Conservation (phyloP, 2,797 vertebrate genomes). For the Megalops cyprinoides region DNA sequence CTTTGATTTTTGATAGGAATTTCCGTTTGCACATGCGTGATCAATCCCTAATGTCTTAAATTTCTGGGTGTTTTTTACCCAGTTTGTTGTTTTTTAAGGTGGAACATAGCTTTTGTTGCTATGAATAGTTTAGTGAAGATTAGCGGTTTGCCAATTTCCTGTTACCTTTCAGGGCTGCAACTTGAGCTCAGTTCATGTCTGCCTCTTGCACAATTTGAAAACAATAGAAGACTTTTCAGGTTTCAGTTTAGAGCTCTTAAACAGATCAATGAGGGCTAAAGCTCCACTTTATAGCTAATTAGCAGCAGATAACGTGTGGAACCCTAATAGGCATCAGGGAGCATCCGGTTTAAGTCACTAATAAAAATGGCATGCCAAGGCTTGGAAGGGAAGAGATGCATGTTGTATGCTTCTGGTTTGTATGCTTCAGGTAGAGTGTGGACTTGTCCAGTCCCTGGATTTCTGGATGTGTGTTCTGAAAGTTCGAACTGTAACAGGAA, state of each 20-base stretch:
- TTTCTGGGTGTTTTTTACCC: no score
- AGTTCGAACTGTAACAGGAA: no score
- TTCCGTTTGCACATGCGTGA: not conserved
- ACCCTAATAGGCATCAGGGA: slow-evolving; percentile 68
- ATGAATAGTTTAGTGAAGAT: slow-evolving; percentile 87
- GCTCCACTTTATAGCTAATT: slow-evolving; percentile 83
- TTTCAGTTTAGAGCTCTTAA: slow-evolving; percentile 81
- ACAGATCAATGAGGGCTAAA: slow-evolving; percentile 75
- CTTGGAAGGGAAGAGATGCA: no score
- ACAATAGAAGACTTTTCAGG: slow-evolving; percentile 87
- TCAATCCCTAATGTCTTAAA: slow-evolving; percentile 25
- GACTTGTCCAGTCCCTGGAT: no score
- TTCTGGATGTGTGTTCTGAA: no score
- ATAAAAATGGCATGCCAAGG: no score
- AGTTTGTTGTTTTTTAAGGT: slow-evolving; percentile 54
- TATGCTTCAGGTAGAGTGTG: no score
- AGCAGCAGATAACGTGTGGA: slow-evolving; percentile 85
- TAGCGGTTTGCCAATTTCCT: slow-evolving; percentile 95
- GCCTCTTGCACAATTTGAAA: slow-evolving; percentile 81
- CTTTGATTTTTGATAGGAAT: not conserved
- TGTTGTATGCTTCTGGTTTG: no score
- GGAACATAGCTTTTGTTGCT: slow-evolving; percentile 91
- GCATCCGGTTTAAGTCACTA: no score
- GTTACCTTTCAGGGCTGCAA: slow-evolving; percentile 90
- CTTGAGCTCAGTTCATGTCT: slow-evolving; percentile 85